phyloP scores from a whole-genome alignment of 2,797 vertebrate species.

The Sebastiscus tertius region DNA sequence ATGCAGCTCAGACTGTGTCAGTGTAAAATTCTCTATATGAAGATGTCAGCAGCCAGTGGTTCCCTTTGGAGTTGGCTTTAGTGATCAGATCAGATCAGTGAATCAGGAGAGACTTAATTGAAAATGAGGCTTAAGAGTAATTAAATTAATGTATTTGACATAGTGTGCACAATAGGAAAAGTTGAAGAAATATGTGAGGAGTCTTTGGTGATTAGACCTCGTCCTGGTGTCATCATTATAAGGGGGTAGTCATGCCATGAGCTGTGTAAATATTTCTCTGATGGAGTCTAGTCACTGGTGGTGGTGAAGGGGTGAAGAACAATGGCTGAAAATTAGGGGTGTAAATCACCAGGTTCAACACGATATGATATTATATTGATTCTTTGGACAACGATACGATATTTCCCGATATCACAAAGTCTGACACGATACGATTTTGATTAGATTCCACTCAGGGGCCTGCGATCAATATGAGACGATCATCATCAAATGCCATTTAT shows the following conservation, averaged over 20 bases:
- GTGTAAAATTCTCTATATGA: slow-evolving; percentile 7
- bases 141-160: neutral
- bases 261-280: neutral
- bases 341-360: too few relatives aligned
- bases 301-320: neutral
- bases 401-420: too few relatives aligned
- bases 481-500: too few relatives aligned
- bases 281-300: neutral
- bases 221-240: neutral
- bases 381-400: too few relatives aligned
- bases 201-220: neutral
- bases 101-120: neutral
- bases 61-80: slow-evolving; percentile 12
- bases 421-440: too few relatives aligned
- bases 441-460: too few relatives aligned
- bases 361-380: too few relatives aligned
- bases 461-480: too few relatives aligned
- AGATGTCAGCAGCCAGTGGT: slow-evolving; percentile 2
- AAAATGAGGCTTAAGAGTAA: neutral
- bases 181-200: neutral
- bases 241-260: neutral
- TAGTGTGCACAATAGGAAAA: neutral
- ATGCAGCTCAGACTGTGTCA: neutral
- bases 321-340: neutral
- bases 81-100: neutral